phyloP scores from a whole-genome alignment of 1,140 invertebrate genomes.

The Heterodera carotae region DNA sequence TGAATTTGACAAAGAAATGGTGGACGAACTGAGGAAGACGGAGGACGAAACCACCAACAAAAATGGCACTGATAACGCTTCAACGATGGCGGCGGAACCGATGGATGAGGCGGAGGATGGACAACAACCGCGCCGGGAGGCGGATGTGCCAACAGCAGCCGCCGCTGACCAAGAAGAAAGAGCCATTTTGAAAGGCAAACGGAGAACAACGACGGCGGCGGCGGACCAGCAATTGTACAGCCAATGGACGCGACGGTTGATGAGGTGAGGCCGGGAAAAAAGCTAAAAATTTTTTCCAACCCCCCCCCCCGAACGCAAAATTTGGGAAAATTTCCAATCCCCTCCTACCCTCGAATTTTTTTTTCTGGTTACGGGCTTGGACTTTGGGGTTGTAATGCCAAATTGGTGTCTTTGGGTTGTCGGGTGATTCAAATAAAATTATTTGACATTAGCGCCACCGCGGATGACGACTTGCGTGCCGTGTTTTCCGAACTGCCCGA shows the following conservation, averaged over 20 bases:
- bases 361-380: no score
- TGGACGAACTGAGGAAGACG: slow-evolving; percentile 48
- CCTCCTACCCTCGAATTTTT: no score
- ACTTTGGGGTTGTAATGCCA: no score
- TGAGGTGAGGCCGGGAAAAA: slow-evolving; percentile 45
- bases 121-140: no score
- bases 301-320: no score
- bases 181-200: neutral
- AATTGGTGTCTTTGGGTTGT: no score
- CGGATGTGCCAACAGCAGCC: no score
- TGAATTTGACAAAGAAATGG: slow-evolving; percentile 70
- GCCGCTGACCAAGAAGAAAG: neutral
- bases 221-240: slow-evolving; percentile 21
- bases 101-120: no score
- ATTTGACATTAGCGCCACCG: slow-evolving; percentile 43
- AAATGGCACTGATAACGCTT: slow-evolving; percentile 2
- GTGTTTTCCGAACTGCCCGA: slow-evolving; percentile 78
- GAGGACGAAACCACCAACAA: slow-evolving; percentile 63
- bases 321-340: no score
- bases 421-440: no score
- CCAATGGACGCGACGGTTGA: slow-evolving; percentile 39
- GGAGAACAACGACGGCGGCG: neutral
- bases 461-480: slow-evolving; percentile 49
- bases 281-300: slow-evolving; percentile 39
- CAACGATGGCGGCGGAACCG: neutral